Evolutionary conservation across 2,888 invertebrate species (phyloP), one percentile per base, ranked within the genome.

Genomic region (Dorcus parallelipipedus): DNA sequence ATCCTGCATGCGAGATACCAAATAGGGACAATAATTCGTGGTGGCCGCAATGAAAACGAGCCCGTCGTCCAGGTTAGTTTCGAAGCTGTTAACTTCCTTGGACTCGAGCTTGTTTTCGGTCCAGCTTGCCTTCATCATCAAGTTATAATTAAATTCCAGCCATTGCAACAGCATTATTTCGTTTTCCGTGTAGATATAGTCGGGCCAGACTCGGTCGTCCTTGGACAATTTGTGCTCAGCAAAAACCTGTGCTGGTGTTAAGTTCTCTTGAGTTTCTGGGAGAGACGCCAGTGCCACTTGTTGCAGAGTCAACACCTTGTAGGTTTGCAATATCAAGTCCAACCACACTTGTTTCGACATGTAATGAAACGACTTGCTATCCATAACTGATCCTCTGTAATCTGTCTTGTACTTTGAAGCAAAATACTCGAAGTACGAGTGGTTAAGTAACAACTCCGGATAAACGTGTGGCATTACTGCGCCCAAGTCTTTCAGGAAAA

Each of bases 1-100:
- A 2, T 20, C n/a, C 39, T 58, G 8, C 10, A 58, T 47, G 20
- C 54, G 42, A 2, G 23, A 1, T n/a, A 48, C 7, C 49, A 58
- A 33, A 50, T 58, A 58, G 0, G 58, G 58, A 10, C 58, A 58
- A 14, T 58, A 58, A 17, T 49, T 39, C 8, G 50, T 14, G 3
- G 50, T 58, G 7, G 54, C 49, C 9, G 54, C 58, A 6, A 49
- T 50, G 26, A 41, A 54, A 49, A 53, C 54, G 14, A 54, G 49
- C 7, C 58, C 58, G 14, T 58, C 54, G 9, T 20, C 9, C n/a
- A 26, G 14, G 23, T 20, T 14, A 4, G 5, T 14, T 9, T 20
- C 9, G 10, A 49, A 49, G n/a, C 23, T n/a, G 23, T 17, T 20
- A 3, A 45, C 23, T 20, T 45, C 45, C 14, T 45, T 45, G 3